Base-by-base conservation (phyloP, 2,797 vertebrate species). In the Spinibarbus caldwelli region DNA sequence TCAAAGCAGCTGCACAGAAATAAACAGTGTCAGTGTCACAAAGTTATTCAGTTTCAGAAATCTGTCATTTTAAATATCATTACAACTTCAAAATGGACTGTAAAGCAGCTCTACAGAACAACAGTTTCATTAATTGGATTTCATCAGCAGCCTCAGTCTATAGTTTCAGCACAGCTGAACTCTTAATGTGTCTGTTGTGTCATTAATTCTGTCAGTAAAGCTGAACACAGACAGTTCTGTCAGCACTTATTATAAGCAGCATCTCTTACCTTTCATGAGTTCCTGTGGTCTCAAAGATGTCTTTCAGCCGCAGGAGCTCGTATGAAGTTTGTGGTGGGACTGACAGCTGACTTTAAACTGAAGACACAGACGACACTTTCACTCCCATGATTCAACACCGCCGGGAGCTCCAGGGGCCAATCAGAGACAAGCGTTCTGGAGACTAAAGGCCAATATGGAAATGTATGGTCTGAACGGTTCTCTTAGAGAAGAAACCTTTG, bases 361-460 rank as follows among this genome's bases (percentile, higher is more conserved):
- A 77, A 90, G 80, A 71, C 57, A 75, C 14, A 73, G 85, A 90
- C 80, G 87, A 87, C 88, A 88, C 70, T 76, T 89, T 88, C 90
- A 81, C 64, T 75, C 88, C 89, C 77, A 91, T 92, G 91, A 93
- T 86, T 90, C 89, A 94, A 93, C 89, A 89, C 93, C 90, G 89
- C 81, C 71, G 92, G 93, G 92, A 94, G 90, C 47, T 71, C 73
- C 41, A 41, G 62, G 86, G 80, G 87, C 94, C 94, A 95, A 95
- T 95, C 92, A 91, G 36, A 89, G 85, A 1, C 8, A 21, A 73
- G 75, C 23, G 34, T 67, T 34, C 26, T 54, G 29, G 31, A 86
- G 45, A 72, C 9, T 64, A 71, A 80, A 84, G 62, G 87, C 91
- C 83, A 21, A 73, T 73, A 70, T 85, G 59, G 78, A 71, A 78